Base-by-base conservation (phyloP, 92 coral and sea anemone genomes). In the Porites rus region DNA sequence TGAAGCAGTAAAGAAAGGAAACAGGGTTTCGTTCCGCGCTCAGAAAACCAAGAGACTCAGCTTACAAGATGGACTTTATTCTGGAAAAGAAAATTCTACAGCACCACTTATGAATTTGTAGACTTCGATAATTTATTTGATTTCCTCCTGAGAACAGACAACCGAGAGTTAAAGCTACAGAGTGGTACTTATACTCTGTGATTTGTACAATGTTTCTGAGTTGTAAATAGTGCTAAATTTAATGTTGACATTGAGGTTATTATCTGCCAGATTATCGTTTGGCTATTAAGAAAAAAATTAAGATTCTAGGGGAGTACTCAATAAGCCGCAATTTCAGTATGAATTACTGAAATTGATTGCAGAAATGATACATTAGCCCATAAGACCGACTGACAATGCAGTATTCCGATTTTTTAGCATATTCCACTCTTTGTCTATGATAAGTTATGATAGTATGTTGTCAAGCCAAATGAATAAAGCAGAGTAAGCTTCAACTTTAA, bases 71-170 rank as follows among this genome's bases (percentile, higher is more conserved):
- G 98, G 96, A 67, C 90, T 90, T 25, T 81, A 82, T 43, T 79
- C 85, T n/a, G 97, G 95, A 65, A 97, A 97, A 84, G 99, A 97
- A 75, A 97, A 97, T 69, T 50, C 90, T 13, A 81, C 68, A 18
- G 74, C 87, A 19, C 93, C 92, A 1, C 14, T 87, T 10, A 61
- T 90, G 65, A 74, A 18, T 46, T 6, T 50, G 14, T 7, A 58
- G n/a, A 22, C 24, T 0, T 14, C 25, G 28, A 7, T 31, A 52
- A 73, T 25, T 53, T 10, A 8, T 12, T 66, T 79, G 56, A 76
- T 22, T n/a, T 56, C 61, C 16, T 56, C 61, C 11, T 10, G 16
- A 56, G 61, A 56, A 56, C 7, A 14, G 61, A 56, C 61, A 10
- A 38, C 16, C 16, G 12, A 56, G 4, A 12, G 16, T 11, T 12